Conservation (phyloP, 2,888 invertebrate genomes). For the Pelosia muscerda region DNA sequence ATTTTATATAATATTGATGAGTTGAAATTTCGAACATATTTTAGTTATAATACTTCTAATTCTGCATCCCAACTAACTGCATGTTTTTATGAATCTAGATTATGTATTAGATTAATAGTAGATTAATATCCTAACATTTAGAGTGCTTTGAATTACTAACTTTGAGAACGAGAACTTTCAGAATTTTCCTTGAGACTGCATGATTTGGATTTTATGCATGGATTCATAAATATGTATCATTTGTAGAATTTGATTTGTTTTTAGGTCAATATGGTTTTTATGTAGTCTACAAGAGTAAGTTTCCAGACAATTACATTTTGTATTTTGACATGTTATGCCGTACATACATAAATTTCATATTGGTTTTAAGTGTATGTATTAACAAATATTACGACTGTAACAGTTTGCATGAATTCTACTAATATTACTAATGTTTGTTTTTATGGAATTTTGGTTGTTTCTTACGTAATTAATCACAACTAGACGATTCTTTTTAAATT, state of each 20-base stretch:
- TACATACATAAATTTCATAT: no score
- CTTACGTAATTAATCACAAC: no score
- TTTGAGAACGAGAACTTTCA: slow-evolving; percentile 9
- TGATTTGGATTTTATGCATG: slow-evolving; percentile 16
- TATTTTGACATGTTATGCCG: no score
- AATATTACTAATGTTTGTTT: no score
- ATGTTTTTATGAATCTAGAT: background rate
- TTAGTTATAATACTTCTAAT: background rate
- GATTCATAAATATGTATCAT: background rate
- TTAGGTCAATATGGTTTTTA: background rate
- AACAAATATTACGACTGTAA: no score
- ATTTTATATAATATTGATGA: background rate
- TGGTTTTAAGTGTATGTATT: no score
- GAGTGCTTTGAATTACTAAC: background rate
- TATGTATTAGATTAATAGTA: background rate
- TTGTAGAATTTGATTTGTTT: slow-evolving; percentile 2
- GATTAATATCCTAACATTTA: background rate
- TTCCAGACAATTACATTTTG: no score
- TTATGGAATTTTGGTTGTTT: no score
- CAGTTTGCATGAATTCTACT: no score
- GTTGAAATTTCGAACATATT: background rate
- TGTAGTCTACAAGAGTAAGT: no score
- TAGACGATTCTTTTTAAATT: no score
- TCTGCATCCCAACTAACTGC: background rate
- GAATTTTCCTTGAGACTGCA: background rate